Percentiles rank a stretch among this genome's conserved stretches.
These are phyloP conservation scores for Parthenolecanium corni DNA, from an alignment of 2,888 invertebrate species.

Conservation along the genomic window DNA sequence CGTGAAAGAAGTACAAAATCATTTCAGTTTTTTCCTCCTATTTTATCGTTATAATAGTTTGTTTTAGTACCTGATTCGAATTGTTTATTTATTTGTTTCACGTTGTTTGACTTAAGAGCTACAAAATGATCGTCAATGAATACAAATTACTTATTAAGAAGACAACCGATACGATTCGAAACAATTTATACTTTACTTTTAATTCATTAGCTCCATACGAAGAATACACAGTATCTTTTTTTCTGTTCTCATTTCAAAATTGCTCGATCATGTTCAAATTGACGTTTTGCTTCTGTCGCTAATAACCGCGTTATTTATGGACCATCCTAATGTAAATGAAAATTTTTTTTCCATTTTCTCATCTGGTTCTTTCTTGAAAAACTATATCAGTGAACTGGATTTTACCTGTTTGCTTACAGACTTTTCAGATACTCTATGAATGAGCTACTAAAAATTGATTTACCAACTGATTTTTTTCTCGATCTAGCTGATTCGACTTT, in stretches of 20 bases:
- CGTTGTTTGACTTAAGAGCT: constrained; percentile 10
- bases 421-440: no score
- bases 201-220: constrained; percentile 2
- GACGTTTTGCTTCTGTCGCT: no score
- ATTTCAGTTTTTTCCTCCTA: constrained; percentile 17
- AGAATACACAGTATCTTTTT: neutral
- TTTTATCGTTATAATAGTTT: constrained; percentile 19
- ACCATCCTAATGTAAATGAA: no score
- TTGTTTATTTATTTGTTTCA: constrained; percentile 11
- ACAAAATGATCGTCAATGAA: constrained; percentile 11
- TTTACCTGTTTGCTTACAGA: no score
- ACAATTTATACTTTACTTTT: neutral
- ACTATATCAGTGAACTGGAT: no score
- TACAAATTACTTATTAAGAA: constrained; percentile 21
- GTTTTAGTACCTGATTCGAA: constrained; percentile 23
- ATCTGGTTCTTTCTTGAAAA: no score
- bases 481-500: no score
- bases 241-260: neutral
- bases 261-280: neutral
- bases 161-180: constrained; percentile 3
- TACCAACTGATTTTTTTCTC: no score
- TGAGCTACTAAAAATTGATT: no score
- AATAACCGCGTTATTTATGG: no score
- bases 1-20: constrained; percentile 21
- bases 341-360: no score